Evolutionary conservation across 2,888 invertebrate genomes (phyloP).

Genomic region (Drosophila pegasa): DNA sequence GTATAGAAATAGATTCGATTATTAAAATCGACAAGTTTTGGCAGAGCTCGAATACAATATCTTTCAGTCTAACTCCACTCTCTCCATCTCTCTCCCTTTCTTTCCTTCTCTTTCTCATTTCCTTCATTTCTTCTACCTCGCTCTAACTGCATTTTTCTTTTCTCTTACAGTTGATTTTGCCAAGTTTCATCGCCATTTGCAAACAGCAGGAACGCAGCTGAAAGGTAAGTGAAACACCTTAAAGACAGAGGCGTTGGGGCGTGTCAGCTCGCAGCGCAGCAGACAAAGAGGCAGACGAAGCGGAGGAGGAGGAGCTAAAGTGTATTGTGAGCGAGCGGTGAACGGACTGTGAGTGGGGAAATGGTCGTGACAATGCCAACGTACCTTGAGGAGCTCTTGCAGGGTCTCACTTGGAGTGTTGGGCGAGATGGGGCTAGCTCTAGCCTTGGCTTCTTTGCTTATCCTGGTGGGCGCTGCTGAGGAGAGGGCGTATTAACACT

Average conservation of each 20-base stretch:
- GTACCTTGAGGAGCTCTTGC: constrained; percentile 34
- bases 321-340: constrained; percentile 15
- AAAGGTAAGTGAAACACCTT: constrained; percentile 50
- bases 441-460: background rate
- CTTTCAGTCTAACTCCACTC: too few relatives aligned
- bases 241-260: constrained; percentile 1
- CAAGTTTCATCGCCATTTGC: constrained; percentile 11
- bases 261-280: background rate
- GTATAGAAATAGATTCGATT: background rate
- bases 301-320: constrained; percentile 15
- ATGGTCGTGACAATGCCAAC: constrained; percentile 48
- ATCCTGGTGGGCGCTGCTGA: background rate
- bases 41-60: too few relatives aligned
- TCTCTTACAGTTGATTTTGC: constrained; percentile 21
- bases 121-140: background rate
- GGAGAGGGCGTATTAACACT: constrained; percentile 36
- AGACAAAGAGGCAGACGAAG: constrained; percentile 15
- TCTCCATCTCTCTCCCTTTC: background rate
- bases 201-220: constrained; percentile 12
- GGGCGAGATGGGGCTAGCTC: too few relatives aligned
- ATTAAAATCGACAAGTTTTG: background rate
- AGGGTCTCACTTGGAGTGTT: constrained; percentile 2
- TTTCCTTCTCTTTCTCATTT: background rate
- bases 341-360: background rate
- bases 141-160: background rate